Percentiles rank a stretch among this genome's conserved stretches.
These are phyloP conservation scores for Ennomos erosarius DNA, from an alignment of 2,888 invertebrate genomes.

Conservation along the genomic window DNA sequence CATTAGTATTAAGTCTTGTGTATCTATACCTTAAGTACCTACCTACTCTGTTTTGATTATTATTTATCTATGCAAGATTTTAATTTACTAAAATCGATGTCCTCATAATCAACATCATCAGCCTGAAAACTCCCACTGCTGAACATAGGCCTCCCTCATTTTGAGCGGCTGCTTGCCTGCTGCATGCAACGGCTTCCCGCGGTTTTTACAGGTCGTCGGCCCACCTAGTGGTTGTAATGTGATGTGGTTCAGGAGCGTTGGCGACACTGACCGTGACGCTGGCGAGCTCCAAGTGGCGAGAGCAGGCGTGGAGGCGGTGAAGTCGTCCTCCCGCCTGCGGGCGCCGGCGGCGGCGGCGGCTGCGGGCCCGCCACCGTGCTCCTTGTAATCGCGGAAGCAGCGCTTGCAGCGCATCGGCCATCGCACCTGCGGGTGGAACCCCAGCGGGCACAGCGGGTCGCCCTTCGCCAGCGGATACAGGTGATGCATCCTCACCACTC, in stretches of 20 bases:
- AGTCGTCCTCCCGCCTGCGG: constrained; percentile 87
- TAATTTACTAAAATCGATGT: no score
- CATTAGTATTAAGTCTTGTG: constrained; percentile 4
- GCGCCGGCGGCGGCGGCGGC: constrained; percentile 82
- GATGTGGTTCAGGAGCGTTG: neutral
- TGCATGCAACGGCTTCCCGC: no score
- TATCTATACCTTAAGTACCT: no score
- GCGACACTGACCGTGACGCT: constrained; percentile 79
- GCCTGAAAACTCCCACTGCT: no score
- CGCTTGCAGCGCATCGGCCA: constrained; percentile 97
- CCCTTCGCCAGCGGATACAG: constrained; percentile 92
- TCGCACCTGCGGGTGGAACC: constrained; percentile 97
- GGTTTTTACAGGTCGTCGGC: no score
- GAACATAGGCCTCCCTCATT: no score
- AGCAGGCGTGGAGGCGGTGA: constrained; percentile 91
- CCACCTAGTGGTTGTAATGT: neutral
- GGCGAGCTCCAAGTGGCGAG: constrained; percentile 88
- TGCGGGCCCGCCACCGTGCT: constrained; percentile 90
- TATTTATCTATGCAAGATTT: no score
- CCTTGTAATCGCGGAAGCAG: constrained; percentile 97
- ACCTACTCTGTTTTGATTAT: no score
- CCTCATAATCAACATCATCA: no score
- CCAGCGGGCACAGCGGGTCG: constrained; percentile 95
- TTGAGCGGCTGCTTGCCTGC: no score
- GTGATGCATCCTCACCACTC: constrained; percentile 87